Conservation (phyloP, 2,888 invertebrate species). For the Salticus scenicus region DNA sequence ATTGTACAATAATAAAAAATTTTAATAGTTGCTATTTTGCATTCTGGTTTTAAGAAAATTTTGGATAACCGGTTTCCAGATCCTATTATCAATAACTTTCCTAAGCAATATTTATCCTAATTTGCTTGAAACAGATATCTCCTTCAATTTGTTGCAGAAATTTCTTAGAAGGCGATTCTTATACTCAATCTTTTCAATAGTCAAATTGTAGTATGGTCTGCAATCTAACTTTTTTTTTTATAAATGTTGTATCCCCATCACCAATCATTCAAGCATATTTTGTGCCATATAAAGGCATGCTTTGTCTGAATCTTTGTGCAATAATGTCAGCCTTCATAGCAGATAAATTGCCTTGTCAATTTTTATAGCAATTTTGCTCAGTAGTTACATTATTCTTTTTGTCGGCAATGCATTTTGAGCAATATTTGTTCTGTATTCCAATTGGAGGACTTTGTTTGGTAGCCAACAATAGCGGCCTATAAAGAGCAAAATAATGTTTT, state of each 20-base stretch:
- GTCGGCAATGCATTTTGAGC: conserved; percentile 36
- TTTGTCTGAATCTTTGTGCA: conserved; percentile 68
- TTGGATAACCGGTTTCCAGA: no score
- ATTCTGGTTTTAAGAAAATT: no score
- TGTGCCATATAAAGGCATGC: conserved; percentile 56
- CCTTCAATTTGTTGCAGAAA: conserved; percentile 25
- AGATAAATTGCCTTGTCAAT: conserved; percentile 67
- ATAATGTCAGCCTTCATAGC: conserved; percentile 71
- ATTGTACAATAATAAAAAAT: no score
- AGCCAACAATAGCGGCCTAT: conserved; percentile 56
- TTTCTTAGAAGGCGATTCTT: conserved; percentile 62
- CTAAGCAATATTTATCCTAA: background rate
- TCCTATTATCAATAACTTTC: background rate
- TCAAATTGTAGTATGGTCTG: conserved; percentile 25
- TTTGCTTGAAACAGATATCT: conserved; percentile 15
- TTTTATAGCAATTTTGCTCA: conserved; percentile 70
- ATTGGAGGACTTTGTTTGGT: conserved; percentile 49
- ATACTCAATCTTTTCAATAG: conserved; percentile 70
- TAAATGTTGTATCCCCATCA: conserved; percentile 71
- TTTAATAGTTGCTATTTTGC: no score
- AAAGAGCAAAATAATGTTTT: conserved; percentile 7
- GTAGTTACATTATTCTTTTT: background rate
- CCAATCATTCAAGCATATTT: conserved; percentile 65
- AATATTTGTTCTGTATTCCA: conserved; percentile 63
- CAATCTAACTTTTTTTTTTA: conserved; percentile 43